Conservation (phyloP, 2,113 vertebrate species). For the Thryonomys swinderianus region DNA sequence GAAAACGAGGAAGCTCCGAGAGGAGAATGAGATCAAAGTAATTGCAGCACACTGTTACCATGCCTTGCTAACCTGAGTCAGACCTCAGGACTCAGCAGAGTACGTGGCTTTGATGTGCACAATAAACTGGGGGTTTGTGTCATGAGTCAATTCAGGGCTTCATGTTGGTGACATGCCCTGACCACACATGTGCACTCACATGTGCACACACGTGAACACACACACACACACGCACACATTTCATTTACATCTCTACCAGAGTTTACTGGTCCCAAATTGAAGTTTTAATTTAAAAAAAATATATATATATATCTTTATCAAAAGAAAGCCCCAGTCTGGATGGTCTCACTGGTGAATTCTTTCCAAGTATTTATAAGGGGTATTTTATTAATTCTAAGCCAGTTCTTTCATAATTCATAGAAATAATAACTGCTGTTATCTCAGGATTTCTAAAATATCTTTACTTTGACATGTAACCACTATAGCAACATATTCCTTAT, state of each 20-base stretch:
- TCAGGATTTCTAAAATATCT: neutral
- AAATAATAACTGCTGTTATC: neutral
- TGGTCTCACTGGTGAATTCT: neutral
- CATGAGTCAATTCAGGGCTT: neutral
- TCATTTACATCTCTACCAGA: neutral
- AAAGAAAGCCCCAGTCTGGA: neutral
- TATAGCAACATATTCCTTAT: neutral
- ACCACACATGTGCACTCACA: too few relatives aligned
- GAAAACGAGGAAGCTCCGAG: too few relatives aligned
- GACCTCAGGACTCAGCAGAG: neutral
- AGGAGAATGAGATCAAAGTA: neutral
- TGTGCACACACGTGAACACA: too few relatives aligned
- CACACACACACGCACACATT: too few relatives aligned
- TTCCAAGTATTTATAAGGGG: neutral
- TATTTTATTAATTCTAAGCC: neutral
- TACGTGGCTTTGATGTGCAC: neutral
- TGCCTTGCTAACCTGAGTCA: neutral
- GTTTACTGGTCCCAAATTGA: neutral
- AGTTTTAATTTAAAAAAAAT: neutral
- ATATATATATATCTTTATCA: neutral
- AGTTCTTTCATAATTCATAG: neutral
- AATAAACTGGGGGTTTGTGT: neutral
- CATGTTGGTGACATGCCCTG: neutral
- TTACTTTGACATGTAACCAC: neutral
- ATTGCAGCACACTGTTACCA: neutral